Conservation (phyloP, 2,113 vertebrate species). For the Ivindomyrus marchei region DNA sequence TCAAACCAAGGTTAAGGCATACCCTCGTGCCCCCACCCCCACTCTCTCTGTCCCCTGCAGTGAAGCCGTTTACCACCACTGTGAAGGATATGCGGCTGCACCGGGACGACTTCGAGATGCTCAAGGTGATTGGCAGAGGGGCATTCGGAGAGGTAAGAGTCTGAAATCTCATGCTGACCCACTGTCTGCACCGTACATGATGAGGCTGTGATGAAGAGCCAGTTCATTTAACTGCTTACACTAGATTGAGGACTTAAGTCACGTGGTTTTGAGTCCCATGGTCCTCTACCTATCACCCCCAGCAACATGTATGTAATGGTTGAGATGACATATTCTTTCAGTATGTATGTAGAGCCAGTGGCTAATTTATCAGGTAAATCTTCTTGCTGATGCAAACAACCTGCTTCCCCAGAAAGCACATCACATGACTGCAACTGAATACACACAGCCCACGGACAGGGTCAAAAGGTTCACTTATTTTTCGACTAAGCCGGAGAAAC, state of each 20-base stretch:
- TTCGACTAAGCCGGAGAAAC: neutral
- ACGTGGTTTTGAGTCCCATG: neutral
- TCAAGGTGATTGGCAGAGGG: constrained; percentile 68
- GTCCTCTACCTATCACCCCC: neutral
- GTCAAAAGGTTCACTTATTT: neutral
- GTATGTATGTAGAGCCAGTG: neutral
- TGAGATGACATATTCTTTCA: neutral
- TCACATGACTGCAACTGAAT: neutral
- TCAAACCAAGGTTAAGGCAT: constrained; percentile 5
- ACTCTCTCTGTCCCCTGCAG: constrained; percentile 8
- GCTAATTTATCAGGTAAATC: neutral
- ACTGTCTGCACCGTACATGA: neutral
- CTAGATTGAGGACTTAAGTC: neutral
- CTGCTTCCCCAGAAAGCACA: neutral
- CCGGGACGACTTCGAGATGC: constrained; percentile 68
- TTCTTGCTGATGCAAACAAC: neutral
- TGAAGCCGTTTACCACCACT: constrained; percentile 47
- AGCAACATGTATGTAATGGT: neutral
- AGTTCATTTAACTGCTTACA: neutral
- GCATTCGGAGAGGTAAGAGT: constrained; percentile 64
- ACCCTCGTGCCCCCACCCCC: constrained; percentile 21
- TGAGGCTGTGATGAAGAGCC: neutral
- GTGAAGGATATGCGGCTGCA: constrained; percentile 60
- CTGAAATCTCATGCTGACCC: neutral
- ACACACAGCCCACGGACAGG: neutral